These are phyloP conservation scores for Cryptoblepharus egeriae DNA, from an alignment of 2,797 vertebrate species.

Conservation along the genomic window DNA sequence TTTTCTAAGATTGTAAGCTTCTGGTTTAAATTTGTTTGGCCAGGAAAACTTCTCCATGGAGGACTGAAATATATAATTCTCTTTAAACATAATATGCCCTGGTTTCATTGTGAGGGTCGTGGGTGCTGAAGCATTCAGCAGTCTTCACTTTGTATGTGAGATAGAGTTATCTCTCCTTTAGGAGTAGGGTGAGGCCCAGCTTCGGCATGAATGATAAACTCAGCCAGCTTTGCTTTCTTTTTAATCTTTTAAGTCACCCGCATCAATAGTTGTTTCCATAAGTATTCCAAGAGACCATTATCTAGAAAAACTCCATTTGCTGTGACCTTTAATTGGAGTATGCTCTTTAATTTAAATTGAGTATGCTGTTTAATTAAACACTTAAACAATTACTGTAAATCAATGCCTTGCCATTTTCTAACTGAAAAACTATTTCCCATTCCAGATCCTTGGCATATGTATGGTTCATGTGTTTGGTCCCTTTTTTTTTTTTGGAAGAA, in stretches of 20 bases:
- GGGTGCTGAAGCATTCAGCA: background rate
- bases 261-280: conserved; percentile 57
- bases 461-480: conserved; percentile 20
- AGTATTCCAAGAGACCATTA: conserved; percentile 44
- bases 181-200: background rate
- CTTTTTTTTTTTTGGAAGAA: conserved; percentile 26
- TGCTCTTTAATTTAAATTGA: conserved; percentile 62
- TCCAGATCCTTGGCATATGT: background rate
- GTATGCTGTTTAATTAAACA: conserved; percentile 69
- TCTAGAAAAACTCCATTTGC: conserved; percentile 62
- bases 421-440: conserved; percentile 48
- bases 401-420: conserved; percentile 62
- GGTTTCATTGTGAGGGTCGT: background rate
- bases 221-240: background rate
- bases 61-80: background rate
- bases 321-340: conserved; percentile 65
- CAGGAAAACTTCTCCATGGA: background rate
- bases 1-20: conserved; percentile 12
- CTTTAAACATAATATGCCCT: background rate
- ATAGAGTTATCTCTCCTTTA: background rate
- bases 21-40: conserved; percentile 4
- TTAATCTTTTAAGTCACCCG: conserved; percentile 40
- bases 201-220: background rate
- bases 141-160: background rate
- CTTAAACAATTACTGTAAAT: conserved; percentile 62